Base-by-base conservation (phyloP, 2,888 invertebrate genomes). In the Podabrus alpinus region DNA sequence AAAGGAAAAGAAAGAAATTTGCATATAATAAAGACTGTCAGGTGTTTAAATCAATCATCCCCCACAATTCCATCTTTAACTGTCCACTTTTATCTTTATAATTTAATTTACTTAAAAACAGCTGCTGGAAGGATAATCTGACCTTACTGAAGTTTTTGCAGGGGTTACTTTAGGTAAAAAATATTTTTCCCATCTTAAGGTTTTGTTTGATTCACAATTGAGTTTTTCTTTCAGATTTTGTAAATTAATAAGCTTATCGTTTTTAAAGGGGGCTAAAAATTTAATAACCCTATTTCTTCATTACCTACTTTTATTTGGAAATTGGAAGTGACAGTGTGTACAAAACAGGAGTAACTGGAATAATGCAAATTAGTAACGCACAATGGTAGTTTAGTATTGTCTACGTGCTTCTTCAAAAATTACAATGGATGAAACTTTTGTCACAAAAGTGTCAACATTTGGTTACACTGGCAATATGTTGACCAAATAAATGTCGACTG, bases 391-490 rank as follows among this genome's bases (percentile, higher is more conserved):
- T 69, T 16, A n/a, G 21, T 69, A 21, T 19, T 15, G 59, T 10
- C 15, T 15, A 15, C 19, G 13, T 66, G 19, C 25, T 24, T 4
- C 66, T 66, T 15, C n/a, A 21, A 60, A 61, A 70, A 60, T 45
- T 45, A 25, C 45, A 45, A 45, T 68, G 68, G 29, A 72, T 64
- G 66, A 62, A 71, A 68, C 62, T 76, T 73, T 76, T 73, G 59
- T 60, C 75, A 59, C 68, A 73, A 76, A 75, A 67, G 75, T 80
- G 81, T 81, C 80, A 81, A 78, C 77, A 71, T 77, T 78, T 74
- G 80, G 81, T 81, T 78, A 79, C 77, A 70, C 72, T 71, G 75
- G 77, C 77, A 75, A 79, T 74, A 72, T 79, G 78, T 79, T 78
- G 77, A 74, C 78, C 77, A 80, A 79, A 79, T 79, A 80, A 78